Conservation (phyloP, 2,888 invertebrate genomes). For the Antheraea yamamai region DNA sequence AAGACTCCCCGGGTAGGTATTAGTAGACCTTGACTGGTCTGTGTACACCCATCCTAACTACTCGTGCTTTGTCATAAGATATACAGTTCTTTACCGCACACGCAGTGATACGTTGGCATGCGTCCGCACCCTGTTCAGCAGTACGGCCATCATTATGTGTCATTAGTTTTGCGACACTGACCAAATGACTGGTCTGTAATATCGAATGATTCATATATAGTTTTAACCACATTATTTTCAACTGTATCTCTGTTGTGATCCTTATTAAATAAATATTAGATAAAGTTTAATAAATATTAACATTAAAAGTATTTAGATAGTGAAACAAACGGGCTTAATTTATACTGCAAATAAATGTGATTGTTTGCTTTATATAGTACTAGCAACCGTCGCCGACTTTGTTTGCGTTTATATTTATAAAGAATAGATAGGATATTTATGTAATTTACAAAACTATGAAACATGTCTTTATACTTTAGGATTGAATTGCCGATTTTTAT, state of each 20-base stretch:
- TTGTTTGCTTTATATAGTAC: not conserved
- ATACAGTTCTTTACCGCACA: constrained; percentile 40
- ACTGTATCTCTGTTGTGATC: not conserved
- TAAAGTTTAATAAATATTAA: not conserved
- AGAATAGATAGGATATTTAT: too few relatives aligned
- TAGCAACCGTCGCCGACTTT: too few relatives aligned
- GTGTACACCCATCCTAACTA: constrained; percentile 34
- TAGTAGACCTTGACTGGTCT: constrained; percentile 74
- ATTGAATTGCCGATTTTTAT: too few relatives aligned
- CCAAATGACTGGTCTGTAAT: constrained; percentile 79
- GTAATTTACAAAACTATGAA: too few relatives aligned
- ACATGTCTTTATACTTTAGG: too few relatives aligned
- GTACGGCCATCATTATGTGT: constrained; percentile 78
- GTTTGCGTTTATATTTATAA: too few relatives aligned
- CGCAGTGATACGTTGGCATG: constrained; percentile 38
- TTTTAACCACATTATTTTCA: constrained; percentile 49
- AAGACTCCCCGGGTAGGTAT: constrained; percentile 67
- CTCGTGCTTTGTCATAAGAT: constrained; percentile 45
- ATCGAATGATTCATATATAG: constrained; percentile 78
- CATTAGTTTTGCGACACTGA: constrained; percentile 82
- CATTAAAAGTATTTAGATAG: not conserved
- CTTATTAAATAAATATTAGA: not conserved
- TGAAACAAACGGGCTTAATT: not conserved
- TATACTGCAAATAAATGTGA: not conserved
- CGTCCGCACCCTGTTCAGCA: constrained; percentile 62